phyloP scores from a whole-genome alignment of 2,113 vertebrate species.

The Colaptes auratus region DNA sequence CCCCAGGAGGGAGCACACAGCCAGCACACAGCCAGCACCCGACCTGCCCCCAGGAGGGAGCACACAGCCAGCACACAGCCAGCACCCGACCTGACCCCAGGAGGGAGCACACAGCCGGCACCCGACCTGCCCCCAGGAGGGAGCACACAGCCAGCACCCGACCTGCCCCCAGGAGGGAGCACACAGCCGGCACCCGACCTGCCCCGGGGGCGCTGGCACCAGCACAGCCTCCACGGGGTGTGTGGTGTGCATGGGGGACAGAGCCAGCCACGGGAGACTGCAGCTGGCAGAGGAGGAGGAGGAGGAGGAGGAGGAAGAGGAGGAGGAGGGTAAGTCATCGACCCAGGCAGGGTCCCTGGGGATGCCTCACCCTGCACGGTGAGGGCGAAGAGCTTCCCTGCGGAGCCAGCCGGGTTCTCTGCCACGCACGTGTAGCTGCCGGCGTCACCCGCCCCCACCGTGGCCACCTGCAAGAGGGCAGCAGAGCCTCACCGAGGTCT shows the following conservation, averaged over 20 bases:
- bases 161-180: neutral
- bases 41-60: too few relatives aligned
- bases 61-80: too few relatives aligned
- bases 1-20: too few relatives aligned
- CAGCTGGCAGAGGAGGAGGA: neutral
- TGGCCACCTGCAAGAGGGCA: slow-evolving; percentile 75
- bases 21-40: too few relatives aligned
- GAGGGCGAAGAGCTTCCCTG: slow-evolving; percentile 86
- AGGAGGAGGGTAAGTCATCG: neutral
- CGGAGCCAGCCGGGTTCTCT: slow-evolving; percentile 84
- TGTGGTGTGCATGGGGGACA: fast-evolving
- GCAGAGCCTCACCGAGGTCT: neutral
- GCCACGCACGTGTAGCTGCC: slow-evolving; percentile 86
- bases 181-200: fast-evolving
- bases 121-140: too few relatives aligned
- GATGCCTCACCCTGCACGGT: slow-evolving; percentile 82
- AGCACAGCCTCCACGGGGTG: fast-evolving
- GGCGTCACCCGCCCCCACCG: slow-evolving; percentile 76
- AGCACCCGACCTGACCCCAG: too few relatives aligned
- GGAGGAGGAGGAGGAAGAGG: neutral
- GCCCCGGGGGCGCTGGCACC: fast-evolving
- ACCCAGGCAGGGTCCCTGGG: fast-evolving
- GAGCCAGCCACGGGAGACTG: neutral
- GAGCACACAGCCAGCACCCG: fast-evolving
- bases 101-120: too few relatives aligned